These are phyloP conservation scores for Drosophila falleni DNA, from an alignment of 2,888 invertebrate genomes.

Conservation along the genomic window DNA sequence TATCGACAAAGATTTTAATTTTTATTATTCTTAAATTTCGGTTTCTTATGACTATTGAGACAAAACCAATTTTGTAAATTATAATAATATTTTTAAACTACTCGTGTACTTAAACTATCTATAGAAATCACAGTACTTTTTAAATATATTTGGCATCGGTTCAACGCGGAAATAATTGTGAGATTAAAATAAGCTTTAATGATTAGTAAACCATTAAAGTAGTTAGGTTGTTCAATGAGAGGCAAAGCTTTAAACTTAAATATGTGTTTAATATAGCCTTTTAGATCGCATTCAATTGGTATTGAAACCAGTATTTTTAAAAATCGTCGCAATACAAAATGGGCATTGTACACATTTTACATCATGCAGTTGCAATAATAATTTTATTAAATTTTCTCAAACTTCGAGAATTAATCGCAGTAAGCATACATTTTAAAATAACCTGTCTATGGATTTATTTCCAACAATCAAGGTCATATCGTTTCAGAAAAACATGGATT, in stretches of 20 bases:
- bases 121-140: not conserved
- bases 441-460: not conserved
- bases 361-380: not conserved
- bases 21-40: too few relatives aligned
- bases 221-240: slow-evolving; percentile 6
- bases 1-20: too few relatives aligned
- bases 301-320: not conserved
- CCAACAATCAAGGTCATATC: not conserved
- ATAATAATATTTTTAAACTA: not conserved
- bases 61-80: not conserved
- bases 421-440: not conserved
- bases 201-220: not conserved
- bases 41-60: too few relatives aligned
- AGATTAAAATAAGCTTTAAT: not conserved
- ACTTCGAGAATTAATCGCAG: slow-evolving; percentile 8
- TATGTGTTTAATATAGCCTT: not conserved
- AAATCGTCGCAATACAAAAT: not conserved
- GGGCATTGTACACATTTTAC: not conserved
- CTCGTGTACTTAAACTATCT: too few relatives aligned
- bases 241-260: not conserved
- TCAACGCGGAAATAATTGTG: not conserved
- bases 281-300: not conserved
- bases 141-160: not conserved
- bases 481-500: slow-evolving; percentile 25
- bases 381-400: not conserved